A percentile compares a stretch with the other conserved stretches of the same genome.
phyloP scores from a whole-genome alignment of 2,797 vertebrate species.

The Australoheros facetus region DNA sequence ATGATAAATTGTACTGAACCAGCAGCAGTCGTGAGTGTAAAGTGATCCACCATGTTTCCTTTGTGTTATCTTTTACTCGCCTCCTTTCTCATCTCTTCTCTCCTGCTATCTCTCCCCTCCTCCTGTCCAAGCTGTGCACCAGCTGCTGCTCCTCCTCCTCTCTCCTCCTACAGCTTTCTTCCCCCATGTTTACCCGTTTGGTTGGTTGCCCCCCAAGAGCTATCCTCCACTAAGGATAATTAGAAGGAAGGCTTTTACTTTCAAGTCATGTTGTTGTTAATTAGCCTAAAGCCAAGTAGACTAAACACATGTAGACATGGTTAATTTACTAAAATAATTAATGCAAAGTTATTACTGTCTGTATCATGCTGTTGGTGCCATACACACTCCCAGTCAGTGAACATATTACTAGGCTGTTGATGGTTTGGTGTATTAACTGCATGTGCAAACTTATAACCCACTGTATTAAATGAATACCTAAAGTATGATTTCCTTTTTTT shows the following conservation, averaged over 20 bases:
- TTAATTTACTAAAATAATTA: constrained; percentile 3
- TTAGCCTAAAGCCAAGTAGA: constrained; percentile 9
- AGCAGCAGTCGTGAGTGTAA: constrained; percentile 52
- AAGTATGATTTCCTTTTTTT: neutral
- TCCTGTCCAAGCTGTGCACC: constrained; percentile 45
- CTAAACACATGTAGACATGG: neutral
- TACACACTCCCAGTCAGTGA: neutral
- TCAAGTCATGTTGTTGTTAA: constrained; percentile 31
- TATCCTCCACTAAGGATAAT: constrained; percentile 54
- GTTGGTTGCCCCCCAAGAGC: constrained; percentile 29
- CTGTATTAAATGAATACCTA: fast-evolving
- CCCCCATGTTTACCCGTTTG: constrained; percentile 49
- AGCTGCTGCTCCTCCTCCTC: constrained; percentile 43
- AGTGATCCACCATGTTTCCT: constrained; percentile 45
- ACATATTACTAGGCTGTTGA: neutral
- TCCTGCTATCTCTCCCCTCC: constrained; percentile 10
- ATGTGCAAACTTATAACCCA: neutral
- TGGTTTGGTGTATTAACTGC: neutral
- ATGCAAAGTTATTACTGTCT: neutral
- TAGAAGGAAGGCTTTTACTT: constrained; percentile 39
- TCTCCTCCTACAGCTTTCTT: neutral
- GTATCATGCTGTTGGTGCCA: neutral
- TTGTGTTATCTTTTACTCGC: constrained; percentile 36
- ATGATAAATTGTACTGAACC: constrained; percentile 1
- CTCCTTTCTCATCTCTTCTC: constrained; percentile 6